Evolutionary conservation across 1,140 invertebrate genomes (phyloP), one percentile per base, ranked within the genome.

Genomic region (Nymphalis io): DNA sequence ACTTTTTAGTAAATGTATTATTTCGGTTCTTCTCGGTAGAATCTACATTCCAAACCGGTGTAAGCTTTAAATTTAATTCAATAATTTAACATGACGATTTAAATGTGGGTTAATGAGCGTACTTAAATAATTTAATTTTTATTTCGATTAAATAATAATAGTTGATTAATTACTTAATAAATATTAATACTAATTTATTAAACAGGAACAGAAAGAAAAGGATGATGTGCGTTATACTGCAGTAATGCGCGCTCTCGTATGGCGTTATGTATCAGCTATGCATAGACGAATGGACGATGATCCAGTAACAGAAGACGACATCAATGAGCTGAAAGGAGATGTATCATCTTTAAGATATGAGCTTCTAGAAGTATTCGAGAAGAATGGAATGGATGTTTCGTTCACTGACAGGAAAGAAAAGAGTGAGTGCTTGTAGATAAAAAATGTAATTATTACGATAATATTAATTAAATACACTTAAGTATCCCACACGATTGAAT

Each of bases 291-390:
- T 94, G 72, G 96, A 97, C 73, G 94, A 96, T 74, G 94, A 94
- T 74, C 92, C 94, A 0, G 96, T 98, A 0, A 98, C 97, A 15
- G 97, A 98, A 85, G 97, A 98, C 76, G 96, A 98, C 78, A 94
- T 98, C 57, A 98, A 98, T 76, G 98, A 99, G 91, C 93, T 99
- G 1, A 98, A 98, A 85, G 95, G 96, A 79, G 97, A 98, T 76
- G 95, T 98, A 16, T 96, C 95, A 0, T 93, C 95, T 0, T 94
- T 97, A 91, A 93, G 95, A 74, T 97, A 95, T 81, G 97, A 98
- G 86, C 93, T 98, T 68, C 90, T 98, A 0, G 96, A 98, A 76
- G 95, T 98, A 16, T 94, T 98, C 33, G 93, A 94, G 60, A 94
- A 91, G 81, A 97, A 96, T 75, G 96, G 96, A 23, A 95, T 97